phyloP scores from a whole-genome alignment of 1,140 invertebrate genomes.

The Aphaenogaster floridana region DNA sequence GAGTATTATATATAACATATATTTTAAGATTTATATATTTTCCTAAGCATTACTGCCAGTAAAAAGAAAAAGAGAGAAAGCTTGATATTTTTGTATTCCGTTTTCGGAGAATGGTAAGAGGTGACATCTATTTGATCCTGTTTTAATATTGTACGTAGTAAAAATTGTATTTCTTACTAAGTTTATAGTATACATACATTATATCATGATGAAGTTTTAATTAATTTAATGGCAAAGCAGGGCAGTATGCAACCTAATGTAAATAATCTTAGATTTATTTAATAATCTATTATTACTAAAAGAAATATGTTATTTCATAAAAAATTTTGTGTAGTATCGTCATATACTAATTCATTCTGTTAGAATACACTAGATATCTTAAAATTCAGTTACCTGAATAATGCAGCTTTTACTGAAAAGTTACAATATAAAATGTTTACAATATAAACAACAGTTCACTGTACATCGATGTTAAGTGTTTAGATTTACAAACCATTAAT shows the following conservation, averaged over 20 bases:
- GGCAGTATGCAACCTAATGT: constrained; percentile 39
- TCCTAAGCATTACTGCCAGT: constrained; percentile 74
- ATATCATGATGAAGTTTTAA: constrained; percentile 9
- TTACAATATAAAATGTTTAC: constrained; percentile 10
- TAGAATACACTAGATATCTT: neutral
- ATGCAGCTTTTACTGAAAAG: constrained; percentile 7
- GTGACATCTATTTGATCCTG: constrained; percentile 56
- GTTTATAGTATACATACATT: constrained; percentile 12
- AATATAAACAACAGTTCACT: constrained; percentile 29
- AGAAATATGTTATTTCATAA: constrained; percentile 30
- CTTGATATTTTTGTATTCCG: constrained; percentile 77
- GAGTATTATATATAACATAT: constrained; percentile 52
- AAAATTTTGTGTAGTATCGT: constrained; percentile 20
- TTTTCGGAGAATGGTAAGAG: constrained; percentile 65
- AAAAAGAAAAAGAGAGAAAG: constrained; percentile 62
- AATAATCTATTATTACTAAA: constrained; percentile 31
- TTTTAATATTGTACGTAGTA: constrained; percentile 50
- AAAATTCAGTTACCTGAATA: constrained; percentile 35
- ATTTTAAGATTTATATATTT: constrained; percentile 77
- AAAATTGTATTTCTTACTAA: constrained; percentile 31
- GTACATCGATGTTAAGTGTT: constrained; percentile 70
- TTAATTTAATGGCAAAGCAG: constrained; percentile 11
- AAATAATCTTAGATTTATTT: constrained; percentile 37
- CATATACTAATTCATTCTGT: neutral
- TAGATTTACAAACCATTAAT: constrained; percentile 46